These are phyloP conservation scores for Deroplatys truncata DNA, from an alignment of 2,888 invertebrate species.

Conservation along the genomic window DNA sequence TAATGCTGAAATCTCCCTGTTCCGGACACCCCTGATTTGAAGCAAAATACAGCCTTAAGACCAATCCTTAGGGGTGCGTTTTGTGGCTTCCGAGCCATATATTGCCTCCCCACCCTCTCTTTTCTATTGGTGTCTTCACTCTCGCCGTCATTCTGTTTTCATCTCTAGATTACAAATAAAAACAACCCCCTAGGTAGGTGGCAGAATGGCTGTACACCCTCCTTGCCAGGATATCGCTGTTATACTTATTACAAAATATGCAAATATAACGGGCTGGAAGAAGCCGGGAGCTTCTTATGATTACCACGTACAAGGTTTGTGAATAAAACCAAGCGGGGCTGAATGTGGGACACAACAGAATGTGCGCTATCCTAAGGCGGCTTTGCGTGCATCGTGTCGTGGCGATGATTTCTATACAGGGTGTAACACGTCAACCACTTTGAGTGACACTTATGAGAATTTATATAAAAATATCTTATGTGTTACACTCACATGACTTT, in stretches of 20 bases:
- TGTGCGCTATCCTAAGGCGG: neutral
- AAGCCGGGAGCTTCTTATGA: neutral
- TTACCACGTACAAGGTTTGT: neutral
- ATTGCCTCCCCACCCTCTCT: conserved; percentile 1
- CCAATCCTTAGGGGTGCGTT: neutral
- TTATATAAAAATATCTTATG: too few species aligned
- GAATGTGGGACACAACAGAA: neutral
- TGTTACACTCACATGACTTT: too few species aligned
- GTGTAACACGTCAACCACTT: too few species aligned
- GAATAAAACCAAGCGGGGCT: neutral
- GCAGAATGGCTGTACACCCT: neutral
- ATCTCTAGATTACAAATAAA: conserved; percentile 15
- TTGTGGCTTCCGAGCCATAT: conserved; percentile 21
- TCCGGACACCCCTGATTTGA: neutral
- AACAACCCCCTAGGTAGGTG: conserved; percentile 21
- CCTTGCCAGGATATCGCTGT: neutral
- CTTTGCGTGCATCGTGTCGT: neutral
- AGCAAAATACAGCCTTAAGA: neutral
- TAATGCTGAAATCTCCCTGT: too few species aligned
- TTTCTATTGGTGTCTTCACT: conserved; percentile 7
- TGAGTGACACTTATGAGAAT: neutral
- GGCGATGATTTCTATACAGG: too few species aligned
- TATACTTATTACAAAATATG: conserved; percentile 28
- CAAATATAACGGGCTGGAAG: conserved; percentile 15
- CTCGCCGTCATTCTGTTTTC: conserved; percentile 10